Evolutionary conservation across 2,113 vertebrate species (phyloP).

Genomic region (Turnix velox): DNA sequence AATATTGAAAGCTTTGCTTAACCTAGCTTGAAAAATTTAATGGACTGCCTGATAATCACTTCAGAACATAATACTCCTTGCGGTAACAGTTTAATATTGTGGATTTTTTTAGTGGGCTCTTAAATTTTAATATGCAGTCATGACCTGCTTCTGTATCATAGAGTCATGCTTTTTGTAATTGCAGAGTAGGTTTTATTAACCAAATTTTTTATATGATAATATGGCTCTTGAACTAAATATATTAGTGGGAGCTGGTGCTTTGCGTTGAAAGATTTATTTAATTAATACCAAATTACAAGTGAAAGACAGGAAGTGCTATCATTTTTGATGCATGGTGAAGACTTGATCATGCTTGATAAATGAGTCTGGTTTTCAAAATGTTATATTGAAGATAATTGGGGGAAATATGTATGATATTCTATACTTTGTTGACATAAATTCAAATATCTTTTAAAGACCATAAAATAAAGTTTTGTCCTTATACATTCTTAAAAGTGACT

Average conservation of each 20-base stretch:
- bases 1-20: background rate
- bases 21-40: background rate
- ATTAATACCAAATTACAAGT: background rate
- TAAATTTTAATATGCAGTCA: background rate
- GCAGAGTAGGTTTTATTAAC: background rate
- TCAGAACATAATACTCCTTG: background rate
- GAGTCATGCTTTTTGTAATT: background rate
- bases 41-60: background rate
- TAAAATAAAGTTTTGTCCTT: background rate
- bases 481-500: background rate
- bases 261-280: background rate
- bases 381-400: background rate
- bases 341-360: background rate
- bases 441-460: background rate
- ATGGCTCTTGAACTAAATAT: background rate
- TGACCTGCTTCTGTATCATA: background rate
- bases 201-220: background rate
- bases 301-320: background rate
- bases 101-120: background rate
- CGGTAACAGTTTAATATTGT: background rate
- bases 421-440: background rate
- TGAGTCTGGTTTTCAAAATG: background rate
- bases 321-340: background rate
- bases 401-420: background rate
- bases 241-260: background rate